Base-by-base conservation (phyloP, 2,797 vertebrate genomes). In the Hemitrygon akajei region DNA sequence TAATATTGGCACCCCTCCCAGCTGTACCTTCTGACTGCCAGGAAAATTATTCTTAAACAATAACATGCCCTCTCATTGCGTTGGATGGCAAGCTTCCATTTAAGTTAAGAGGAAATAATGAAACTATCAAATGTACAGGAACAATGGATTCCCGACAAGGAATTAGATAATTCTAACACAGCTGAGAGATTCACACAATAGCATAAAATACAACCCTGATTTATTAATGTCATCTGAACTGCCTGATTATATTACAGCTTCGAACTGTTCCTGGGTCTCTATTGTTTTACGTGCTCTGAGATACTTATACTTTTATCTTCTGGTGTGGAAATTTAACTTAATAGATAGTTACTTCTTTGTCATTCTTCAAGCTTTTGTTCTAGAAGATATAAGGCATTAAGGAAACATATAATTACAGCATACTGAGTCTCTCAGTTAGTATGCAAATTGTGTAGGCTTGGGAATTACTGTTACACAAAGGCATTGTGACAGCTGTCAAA, bases 1-100 rank as follows among this genome's bases (percentile, higher is more conserved):
- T 92, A 71, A 92, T 37, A 92, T 92, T 92, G 69, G 69, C 91
- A 47, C 5, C 37, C 25, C 6, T 73, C 91, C 69, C 69, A 92
- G 37, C 69, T 9, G 22, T 92, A 40, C n/a, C 69, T 71, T 56
- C 91, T 92, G 10, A 56, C 10, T 92, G 91, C 91, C 69, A 92
- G 69, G 47, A 92, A 92, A 92, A 92, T 92, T 75, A 92, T 92
- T 92, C 91, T 56, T 47, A 10, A 92, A 47, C 91, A 92, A 56
- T 92, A 92, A 75, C 27, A 92, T 75, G 71, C 37, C 56, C 30
- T 75, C 69, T 92, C 91, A 73, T 92, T 75, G 69, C 25, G 27
- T 71, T 66, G 27, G 71, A 75, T 92, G 37, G 71, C 25, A n/a
- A 56, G 37, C 69, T 75, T 75, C 71, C 91, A 92, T 92, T 92